Conservation (phyloP, 2,797 vertebrate species). For the Myotis findleyi region DNA sequence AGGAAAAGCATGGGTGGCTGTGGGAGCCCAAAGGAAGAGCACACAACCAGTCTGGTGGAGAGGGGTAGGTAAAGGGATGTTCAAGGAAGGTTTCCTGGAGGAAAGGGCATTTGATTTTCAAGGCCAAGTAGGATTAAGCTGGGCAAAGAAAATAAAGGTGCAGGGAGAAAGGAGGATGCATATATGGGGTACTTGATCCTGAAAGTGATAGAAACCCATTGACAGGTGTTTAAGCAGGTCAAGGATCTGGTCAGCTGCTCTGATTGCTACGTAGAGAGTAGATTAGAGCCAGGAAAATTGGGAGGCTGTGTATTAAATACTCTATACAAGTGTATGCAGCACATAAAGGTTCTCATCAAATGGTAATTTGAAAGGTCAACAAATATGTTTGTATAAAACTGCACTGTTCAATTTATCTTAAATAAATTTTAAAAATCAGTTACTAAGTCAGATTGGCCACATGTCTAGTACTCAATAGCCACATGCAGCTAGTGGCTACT, state of each 20-base stretch:
- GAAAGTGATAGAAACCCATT: not conserved
- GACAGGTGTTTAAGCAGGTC: not conserved
- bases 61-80: not conserved
- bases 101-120: not conserved
- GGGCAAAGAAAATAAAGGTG: not conserved
- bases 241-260: not conserved
- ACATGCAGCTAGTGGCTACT: not conserved
- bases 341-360: not conserved
- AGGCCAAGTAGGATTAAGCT: not conserved
- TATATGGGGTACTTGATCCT: not conserved
- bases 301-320: not conserved
- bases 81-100: not conserved
- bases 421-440: conserved; percentile 29
- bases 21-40: not conserved
- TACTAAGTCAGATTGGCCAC: not conserved
- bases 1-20: not conserved
- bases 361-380: not conserved
- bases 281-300: not conserved
- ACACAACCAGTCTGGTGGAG: not conserved
- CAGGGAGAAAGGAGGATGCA: not conserved
- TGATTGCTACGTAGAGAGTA: not conserved
- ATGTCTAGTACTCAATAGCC: not conserved
- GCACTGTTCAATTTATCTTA: conserved; percentile 15
- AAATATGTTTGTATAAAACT: not conserved
- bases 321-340: not conserved